These are phyloP conservation scores for Pandemis heparana DNA, from an alignment of 2,888 invertebrate genomes.

Conservation along the genomic window DNA sequence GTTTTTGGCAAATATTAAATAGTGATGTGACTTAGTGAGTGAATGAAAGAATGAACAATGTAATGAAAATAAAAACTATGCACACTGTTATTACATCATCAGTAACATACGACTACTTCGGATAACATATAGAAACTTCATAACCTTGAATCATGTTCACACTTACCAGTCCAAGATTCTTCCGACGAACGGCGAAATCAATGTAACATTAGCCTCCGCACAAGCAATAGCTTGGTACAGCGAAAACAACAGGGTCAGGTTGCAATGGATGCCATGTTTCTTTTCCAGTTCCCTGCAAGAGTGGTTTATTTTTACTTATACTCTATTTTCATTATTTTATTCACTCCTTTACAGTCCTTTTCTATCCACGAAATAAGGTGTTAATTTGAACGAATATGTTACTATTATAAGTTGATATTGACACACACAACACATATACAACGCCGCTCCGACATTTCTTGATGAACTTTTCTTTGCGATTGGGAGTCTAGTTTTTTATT, in stretches of 20 bases:
- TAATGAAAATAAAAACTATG: too few relatives aligned
- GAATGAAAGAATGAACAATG: too few relatives aligned
- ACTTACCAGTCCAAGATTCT: constrained; percentile 98
- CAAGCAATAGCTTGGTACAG: constrained; percentile 99
- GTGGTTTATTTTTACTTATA: neutral
- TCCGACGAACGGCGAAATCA: constrained; percentile 99
- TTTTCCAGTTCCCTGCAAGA: constrained; percentile 93
- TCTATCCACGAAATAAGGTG: too few relatives aligned
- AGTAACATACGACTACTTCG: neutral
- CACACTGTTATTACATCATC: neutral
- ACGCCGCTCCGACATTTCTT: too few relatives aligned
- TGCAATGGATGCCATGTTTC: constrained; percentile 98
- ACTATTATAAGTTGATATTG: too few relatives aligned
- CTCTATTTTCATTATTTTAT: too few relatives aligned
- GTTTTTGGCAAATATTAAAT: too few relatives aligned
- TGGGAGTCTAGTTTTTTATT: too few relatives aligned
- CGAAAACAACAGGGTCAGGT: constrained; percentile 98
- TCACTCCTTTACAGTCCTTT: neutral
- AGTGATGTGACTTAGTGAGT: too few relatives aligned
- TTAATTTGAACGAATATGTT: too few relatives aligned
- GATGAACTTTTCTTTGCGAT: too few relatives aligned
- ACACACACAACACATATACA: too few relatives aligned
- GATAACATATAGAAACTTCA: neutral
- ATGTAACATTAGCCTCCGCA: constrained; percentile 98
- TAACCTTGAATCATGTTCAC: neutral